phyloP scores from a whole-genome alignment of 2,888 invertebrate species.

The Crepidodera aurea region DNA sequence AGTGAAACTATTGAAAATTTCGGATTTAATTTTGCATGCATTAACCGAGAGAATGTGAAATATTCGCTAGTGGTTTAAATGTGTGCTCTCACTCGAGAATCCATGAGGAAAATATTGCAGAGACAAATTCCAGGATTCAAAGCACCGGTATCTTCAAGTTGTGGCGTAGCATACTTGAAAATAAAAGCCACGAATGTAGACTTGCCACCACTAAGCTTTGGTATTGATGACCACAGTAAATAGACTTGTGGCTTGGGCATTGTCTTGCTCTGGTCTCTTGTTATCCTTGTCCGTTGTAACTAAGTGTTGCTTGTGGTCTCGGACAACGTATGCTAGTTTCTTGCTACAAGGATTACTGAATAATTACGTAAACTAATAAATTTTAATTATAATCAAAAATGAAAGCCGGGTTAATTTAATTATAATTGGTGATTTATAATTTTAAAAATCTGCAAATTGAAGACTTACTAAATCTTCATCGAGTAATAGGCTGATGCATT shows the following conservation, averaged over 20 bases:
- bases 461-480: no score
- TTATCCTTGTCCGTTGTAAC: slow-evolving; percentile 14
- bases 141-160: slow-evolving; percentile 39
- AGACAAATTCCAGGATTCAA: slow-evolving; percentile 37
- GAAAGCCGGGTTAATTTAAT: no score
- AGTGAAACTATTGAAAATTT: not conserved
- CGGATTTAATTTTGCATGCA: slow-evolving; percentile 13
- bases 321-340: not conserved
- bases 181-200: slow-evolving; percentile 32
- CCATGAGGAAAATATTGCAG: slow-evolving; percentile 33
- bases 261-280: slow-evolving; percentile 29
- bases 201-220: slow-evolving; percentile 38
- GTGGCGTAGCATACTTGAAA: slow-evolving; percentile 38
- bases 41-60: slow-evolving; percentile 11
- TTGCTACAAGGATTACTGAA: not conserved
- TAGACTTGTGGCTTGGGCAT: slow-evolving; percentile 38
- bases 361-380: not conserved
- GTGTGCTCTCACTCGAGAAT: slow-evolving; percentile 9
- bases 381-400: no score
- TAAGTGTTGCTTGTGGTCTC: slow-evolving; percentile 15
- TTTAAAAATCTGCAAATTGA: no score
- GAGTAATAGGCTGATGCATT: no score
- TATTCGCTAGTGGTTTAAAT: slow-evolving; percentile 19
- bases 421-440: no score
- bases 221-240: slow-evolving; percentile 44